A percentile compares a stretch with the other conserved stretches of the same genome.
Conservation (phyloP, 2,797 vertebrate genomes). For the Sebastes diaconus region DNA sequence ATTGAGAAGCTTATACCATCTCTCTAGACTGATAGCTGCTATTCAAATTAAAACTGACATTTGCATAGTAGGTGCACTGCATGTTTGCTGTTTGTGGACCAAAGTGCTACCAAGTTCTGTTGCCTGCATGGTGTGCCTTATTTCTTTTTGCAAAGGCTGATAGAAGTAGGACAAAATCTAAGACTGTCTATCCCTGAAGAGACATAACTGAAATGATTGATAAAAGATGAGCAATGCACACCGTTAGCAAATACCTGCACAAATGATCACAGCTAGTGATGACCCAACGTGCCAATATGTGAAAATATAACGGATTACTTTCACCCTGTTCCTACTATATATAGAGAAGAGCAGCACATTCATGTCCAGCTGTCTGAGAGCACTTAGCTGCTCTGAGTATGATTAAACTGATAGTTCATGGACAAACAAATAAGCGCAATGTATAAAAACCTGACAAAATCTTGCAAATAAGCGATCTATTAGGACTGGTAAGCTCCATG, state of each 20-base stretch:
- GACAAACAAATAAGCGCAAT: neutral
- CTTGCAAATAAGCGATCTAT: neutral
- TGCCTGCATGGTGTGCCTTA: no score
- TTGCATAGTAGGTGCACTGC: neutral
- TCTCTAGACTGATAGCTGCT: neutral
- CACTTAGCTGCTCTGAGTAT: neutral
- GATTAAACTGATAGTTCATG: neutral
- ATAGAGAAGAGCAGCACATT: neutral
- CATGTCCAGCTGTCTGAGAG: neutral
- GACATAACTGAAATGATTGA: neutral
- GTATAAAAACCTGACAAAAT: neutral
- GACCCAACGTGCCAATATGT: neutral
- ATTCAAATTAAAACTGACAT: conserved; percentile 10
- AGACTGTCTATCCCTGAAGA: neutral
- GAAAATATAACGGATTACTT: neutral
- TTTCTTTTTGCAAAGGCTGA: neutral
- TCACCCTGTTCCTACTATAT: neutral
- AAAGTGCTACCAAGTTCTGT: neutral
- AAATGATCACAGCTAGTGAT: neutral
- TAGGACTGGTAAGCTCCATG: neutral
- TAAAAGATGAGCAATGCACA: neutral
- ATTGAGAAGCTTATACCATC: neutral
- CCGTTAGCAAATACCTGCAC: neutral
- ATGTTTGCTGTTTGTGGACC: neutral
- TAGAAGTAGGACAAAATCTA: neutral